A percentile compares a stretch with the other conserved stretches of the same genome.
phyloP scores from a whole-genome alignment of 2,888 invertebrate species.

The Nemoura dubitans region DNA sequence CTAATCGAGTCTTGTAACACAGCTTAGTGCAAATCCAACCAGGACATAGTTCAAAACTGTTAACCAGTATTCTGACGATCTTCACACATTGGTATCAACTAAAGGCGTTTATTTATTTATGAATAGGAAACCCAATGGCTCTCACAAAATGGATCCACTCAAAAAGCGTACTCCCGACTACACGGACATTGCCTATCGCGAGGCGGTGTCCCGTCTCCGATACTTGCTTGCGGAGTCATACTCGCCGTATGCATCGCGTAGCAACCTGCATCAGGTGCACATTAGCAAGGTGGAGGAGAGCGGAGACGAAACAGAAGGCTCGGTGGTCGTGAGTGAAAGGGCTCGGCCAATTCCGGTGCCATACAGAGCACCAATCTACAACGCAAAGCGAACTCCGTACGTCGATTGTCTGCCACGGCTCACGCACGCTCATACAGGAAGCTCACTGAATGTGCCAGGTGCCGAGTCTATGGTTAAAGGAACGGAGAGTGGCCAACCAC shows the following conservation, averaged over 20 bases:
- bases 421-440: constrained; percentile 31
- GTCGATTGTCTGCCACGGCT: constrained; percentile 41
- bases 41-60: too few relatives aligned
- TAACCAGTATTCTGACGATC: too few relatives aligned
- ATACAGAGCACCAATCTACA: constrained; percentile 44
- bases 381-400: constrained; percentile 44
- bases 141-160: constrained; percentile 62
- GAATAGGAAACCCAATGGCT: constrained; percentile 57
- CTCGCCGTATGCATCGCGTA: constrained; percentile 60
- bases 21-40: too few relatives aligned
- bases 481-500: constrained; percentile 55
- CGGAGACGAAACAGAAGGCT: constrained; percentile 50
- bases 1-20: too few relatives aligned
- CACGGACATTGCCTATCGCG: constrained; percentile 84
- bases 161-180: constrained; percentile 74
- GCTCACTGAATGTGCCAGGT: constrained; percentile 41
- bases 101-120: background rate
- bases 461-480: constrained; percentile 35
- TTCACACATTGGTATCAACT: background rate
- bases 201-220: constrained; percentile 82
- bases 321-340: constrained; percentile 48
- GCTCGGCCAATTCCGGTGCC: constrained; percentile 42
- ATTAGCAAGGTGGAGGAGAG: constrained; percentile 49
- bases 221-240: constrained; percentile 82
- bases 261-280: constrained; percentile 44